Percentiles rank a stretch among this genome's conserved stretches.
Evolutionary conservation across 1,140 invertebrate genomes (phyloP).

Genomic region (Diabrotica undecimpunctata): DNA sequence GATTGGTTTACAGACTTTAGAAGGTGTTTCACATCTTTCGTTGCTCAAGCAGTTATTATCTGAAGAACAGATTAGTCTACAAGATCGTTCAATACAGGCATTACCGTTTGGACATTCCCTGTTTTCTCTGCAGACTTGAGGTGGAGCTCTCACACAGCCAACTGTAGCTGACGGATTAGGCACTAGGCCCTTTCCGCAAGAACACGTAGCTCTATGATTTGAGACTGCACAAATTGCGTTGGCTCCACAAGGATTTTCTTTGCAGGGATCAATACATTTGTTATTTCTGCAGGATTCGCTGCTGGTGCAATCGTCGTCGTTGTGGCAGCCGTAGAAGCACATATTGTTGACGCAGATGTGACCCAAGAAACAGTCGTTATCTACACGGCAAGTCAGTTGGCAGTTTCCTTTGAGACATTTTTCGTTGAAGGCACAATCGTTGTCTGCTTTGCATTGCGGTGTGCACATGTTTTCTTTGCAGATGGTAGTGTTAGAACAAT

Average conservation of each 20-base stretch:
- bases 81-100: constrained; percentile 68
- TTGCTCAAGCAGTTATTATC: constrained; percentile 74
- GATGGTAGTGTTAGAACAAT: constrained; percentile 61
- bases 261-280: constrained; percentile 76
- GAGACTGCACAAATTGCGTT: constrained; percentile 77
- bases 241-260: constrained; percentile 73
- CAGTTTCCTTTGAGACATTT: constrained; percentile 80
- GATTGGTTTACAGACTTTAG: constrained; percentile 64
- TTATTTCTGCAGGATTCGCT: constrained; percentile 77
- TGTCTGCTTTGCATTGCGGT: constrained; percentile 69
- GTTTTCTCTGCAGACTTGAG: constrained; percentile 66
- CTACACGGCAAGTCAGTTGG: constrained; percentile 79
- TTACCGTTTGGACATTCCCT: constrained; percentile 66
- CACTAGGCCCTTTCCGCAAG: constrained; percentile 72
- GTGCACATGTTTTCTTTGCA: constrained; percentile 78
- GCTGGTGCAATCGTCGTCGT: constrained; percentile 80
- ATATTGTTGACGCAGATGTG: constrained; percentile 83
- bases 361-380: constrained; percentile 87
- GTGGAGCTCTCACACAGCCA: constrained; percentile 74
- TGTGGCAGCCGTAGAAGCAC: constrained; percentile 80
- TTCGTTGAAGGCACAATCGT: constrained; percentile 86
- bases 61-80: constrained; percentile 71
- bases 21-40: constrained; percentile 65
- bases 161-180: constrained; percentile 79
- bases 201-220: constrained; percentile 78